Percentiles rank a stretch among this genome's conserved stretches.
phyloP scores from a whole-genome alignment of 2,113 vertebrate species.

The Eretmochelys imbricata region DNA sequence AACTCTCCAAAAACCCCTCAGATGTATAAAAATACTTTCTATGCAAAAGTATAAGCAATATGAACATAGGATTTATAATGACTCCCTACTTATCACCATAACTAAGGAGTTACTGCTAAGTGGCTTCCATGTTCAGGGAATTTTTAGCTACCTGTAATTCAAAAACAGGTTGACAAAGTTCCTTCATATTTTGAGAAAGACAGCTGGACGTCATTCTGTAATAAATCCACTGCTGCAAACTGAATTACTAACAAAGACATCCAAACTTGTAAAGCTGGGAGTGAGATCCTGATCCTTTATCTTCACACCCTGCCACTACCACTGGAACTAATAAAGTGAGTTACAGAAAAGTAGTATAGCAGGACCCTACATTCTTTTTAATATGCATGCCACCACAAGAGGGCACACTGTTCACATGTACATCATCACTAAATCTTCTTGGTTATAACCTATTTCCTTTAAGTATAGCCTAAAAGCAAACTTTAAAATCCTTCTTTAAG shows the following conservation, averaged over 20 bases:
- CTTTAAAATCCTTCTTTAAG: background rate
- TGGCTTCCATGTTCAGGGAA: background rate
- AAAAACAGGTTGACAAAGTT: background rate
- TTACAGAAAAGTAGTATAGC: background rate
- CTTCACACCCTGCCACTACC: background rate
- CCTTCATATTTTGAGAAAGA: background rate
- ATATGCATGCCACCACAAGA: slow-evolving; percentile 28
- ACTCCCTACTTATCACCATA: background rate
- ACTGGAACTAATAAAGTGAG: background rate
- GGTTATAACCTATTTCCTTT: background rate
- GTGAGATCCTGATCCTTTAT: background rate
- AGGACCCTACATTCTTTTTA: background rate
- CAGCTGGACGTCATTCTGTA: background rate
- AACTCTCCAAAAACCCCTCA: background rate
- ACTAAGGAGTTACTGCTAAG: background rate
- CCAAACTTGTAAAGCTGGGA: background rate
- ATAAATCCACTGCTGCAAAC: background rate
- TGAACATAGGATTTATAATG: rapidly evolving
- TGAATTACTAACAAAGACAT: background rate
- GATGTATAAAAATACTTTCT: background rate
- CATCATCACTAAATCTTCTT: background rate
- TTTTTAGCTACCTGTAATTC: background rate
- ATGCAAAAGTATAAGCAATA: rapidly evolving
- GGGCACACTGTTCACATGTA: background rate
- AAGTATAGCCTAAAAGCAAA: background rate